Base-by-base conservation (phyloP, 2,797 vertebrate genomes). In the Danio aesculapii region DNA sequence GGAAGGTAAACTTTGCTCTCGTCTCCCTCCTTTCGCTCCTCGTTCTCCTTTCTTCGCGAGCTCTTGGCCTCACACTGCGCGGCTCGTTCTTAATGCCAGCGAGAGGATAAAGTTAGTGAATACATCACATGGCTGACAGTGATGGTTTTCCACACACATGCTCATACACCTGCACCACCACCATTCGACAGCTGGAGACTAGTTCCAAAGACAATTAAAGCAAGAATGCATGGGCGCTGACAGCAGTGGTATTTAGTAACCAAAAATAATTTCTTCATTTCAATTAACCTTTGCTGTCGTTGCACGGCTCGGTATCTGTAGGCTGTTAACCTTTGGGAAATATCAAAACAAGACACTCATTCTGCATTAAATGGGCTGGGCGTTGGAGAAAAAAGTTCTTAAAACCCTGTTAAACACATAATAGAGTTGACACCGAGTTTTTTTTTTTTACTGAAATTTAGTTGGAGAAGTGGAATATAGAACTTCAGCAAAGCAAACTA, bases 1-100 rank as follows among this genome's bases (percentile, higher is more conserved):
- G 81, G 81, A 86, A 83, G 77, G 77, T 83, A 84, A 86, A 86
- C 85, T 84, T 83, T 86, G 80, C 77, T 80, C 85, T 75, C 74
- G 59, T 81, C 77, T 83, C 74, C 66, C 74, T 75, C 62, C 57
- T 77, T 67, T 78, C 76, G 5, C 70, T 63, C 58, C 77, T 84
- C 73, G 62, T 73, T 71, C 53, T 67, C 64, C 52, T 67, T 79
- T 81, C 83, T 83, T 67, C 55, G 44, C 59, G 30, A 82, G 80
- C 66, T 76, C 50, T 81, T 81, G 78, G 79, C 83, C 79, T 79
- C 69, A 74, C 80, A 71, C 81, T 55, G 81, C 81, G 74, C 61
- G 72, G 63, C 53, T 84, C 74, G 41, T 68, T 79, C 74, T 78
- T 72, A 76, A 78, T 75, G 83, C 53, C 62, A 83, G 78, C 71